These are phyloP conservation scores for Cladorhizidae sp. DNA, from an alignment of 37 sponge, comb jelly and placozoan species.

Conservation along the genomic window DNA sequence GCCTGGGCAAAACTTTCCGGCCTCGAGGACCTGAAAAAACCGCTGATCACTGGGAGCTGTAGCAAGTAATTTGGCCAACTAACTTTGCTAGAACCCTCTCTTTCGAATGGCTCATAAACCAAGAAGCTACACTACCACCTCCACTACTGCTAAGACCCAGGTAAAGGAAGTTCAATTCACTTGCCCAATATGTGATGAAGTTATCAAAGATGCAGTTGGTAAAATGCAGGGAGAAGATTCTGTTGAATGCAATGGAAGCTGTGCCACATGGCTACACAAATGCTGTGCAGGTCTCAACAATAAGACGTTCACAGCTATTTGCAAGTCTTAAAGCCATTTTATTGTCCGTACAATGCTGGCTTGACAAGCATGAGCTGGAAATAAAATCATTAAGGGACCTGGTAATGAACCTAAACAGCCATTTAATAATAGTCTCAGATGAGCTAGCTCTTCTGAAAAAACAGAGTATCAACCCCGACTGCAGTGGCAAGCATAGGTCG, in stretches of 20 bases:
- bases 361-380: neutral
- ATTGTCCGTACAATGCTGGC: constrained; percentile 6
- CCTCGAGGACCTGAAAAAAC: too few species aligned
- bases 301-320: neutral
- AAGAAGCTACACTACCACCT: neutral
- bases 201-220: neutral
- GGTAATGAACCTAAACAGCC: too few species aligned
- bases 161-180: neutral
- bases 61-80: too few species aligned
- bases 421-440: too few species aligned
- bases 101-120: too few species aligned
- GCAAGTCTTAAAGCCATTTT: neutral
- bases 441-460: too few species aligned
- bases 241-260: neutral
- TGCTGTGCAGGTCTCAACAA: neutral
- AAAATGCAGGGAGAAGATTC: constrained; percentile 1
- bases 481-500: too few species aligned
- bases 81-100: too few species aligned
- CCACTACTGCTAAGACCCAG: neutral
- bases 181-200: neutral
- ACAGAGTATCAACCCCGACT: too few species aligned
- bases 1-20: too few species aligned
- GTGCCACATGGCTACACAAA: neutral
- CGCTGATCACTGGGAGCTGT: too few species aligned
- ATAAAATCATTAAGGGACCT: neutral